phyloP scores from a whole-genome alignment of 2,888 invertebrate genomes.

The Tachystola acroxantha region DNA sequence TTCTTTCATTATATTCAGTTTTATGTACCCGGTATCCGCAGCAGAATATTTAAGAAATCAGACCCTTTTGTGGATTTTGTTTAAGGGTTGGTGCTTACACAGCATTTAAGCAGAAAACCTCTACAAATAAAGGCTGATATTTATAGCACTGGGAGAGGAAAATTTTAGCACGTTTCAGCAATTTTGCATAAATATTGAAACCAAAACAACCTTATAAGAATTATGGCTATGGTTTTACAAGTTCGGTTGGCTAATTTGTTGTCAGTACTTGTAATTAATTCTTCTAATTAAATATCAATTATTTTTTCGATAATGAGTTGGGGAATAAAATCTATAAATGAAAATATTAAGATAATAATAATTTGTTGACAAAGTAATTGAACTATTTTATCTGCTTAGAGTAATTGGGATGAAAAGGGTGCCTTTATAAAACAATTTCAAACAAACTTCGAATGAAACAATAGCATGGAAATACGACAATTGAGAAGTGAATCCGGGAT shows the following conservation, averaged over 20 bases:
- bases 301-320: no score
- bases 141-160: neutral
- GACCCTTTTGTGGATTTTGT: conserved; percentile 31
- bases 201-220: neutral
- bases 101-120: conserved; percentile 20
- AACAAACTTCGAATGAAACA: neutral
- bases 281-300: no score
- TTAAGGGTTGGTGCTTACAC: conserved; percentile 31
- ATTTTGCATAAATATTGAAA: neutral
- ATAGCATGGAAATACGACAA: neutral
- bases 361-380: no score
- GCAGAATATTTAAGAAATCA: conserved; percentile 34
- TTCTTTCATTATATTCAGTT: conserved; percentile 10
- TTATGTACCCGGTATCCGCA: conserved; percentile 3
- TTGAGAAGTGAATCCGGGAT: neutral
- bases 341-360: no score
- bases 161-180: conserved; percentile 1
- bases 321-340: no score
- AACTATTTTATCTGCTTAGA: no score
- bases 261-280: no score
- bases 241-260: no score
- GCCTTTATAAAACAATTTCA: no score
- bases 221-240: neutral
- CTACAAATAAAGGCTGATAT: conserved; percentile 6
- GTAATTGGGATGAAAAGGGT: no score